Base-by-base conservation (phyloP, 2,113 vertebrate genomes). In the Rostratula benghalensis region DNA sequence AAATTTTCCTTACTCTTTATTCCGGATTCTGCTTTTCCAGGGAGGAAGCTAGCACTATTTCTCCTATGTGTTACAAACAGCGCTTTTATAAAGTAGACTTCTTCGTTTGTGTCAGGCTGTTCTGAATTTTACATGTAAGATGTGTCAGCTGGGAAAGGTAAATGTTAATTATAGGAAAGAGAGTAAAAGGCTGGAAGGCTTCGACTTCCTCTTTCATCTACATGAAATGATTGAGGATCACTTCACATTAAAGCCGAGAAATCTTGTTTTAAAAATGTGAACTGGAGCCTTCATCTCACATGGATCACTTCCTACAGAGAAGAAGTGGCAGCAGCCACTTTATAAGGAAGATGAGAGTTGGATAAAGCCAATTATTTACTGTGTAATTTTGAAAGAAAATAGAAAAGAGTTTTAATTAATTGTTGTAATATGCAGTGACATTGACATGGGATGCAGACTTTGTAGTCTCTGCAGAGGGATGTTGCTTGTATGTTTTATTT, bases 151-250 rank as follows among this genome's bases (percentile, higher is more conserved):
- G 91, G 85, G 39, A 71, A 63, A 96, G 85, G 89, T 92, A 95
- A 94, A 93, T 89, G 76, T 77, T 95, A 95, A 94, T 93, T 87
- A 80, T 76, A 93, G 79, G 89, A 92, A 87, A 85, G 37, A 76
- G 79, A 74, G 76, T 87, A 33, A 95, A 95, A 93, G 51, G 24
- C 57, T 90, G 89, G 69, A 78, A 87, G 8, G 7, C 87, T 94
- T 93, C 30, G 76, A 15, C 69, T 91, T 94, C 41, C 54, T 63
- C 68, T 84, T 93, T 94, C 76, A 94, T 83, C 65, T 93, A 17
- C 2, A 3, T 57, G 35, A 90, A 96, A 65, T 93, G 84, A 94
- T 82, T 90, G 87, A 95, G 50, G 35, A 94, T 90, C 68, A 17
- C 46, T 87, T 85, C 90, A 94, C 50, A 64, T 94, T 93, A 87